phyloP scores from a whole-genome alignment of 2,113 vertebrate species.

The Ellobius talpinus region DNA sequence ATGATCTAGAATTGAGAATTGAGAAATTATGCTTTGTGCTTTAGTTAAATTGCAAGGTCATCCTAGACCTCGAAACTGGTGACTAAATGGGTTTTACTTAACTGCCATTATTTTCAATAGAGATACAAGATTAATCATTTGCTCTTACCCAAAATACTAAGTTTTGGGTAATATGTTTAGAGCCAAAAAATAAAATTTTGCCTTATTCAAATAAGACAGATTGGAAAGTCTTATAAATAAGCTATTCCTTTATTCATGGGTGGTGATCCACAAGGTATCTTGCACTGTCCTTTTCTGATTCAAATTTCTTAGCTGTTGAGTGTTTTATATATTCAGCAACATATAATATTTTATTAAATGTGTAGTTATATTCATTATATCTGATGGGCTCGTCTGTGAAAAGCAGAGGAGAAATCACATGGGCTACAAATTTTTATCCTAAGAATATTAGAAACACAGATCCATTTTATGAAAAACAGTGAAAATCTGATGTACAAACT shows the following conservation, averaged over 20 bases:
- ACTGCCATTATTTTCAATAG: not conserved
- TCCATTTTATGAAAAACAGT: not conserved
- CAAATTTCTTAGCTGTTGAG: not conserved
- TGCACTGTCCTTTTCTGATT: not conserved
- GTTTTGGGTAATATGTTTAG: not conserved
- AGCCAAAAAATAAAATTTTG: not conserved
- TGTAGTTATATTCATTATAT: not conserved
- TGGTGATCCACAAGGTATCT: not conserved
- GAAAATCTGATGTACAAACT: not conserved
- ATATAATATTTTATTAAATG: not conserved
- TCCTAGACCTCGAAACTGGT: not conserved
- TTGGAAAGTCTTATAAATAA: not conserved
- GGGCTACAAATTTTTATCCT: not conserved
- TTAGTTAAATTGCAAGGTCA: not conserved
- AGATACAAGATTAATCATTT: not conserved
- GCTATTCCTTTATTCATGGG: not conserved
- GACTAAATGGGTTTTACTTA: not conserved
- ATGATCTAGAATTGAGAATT: not conserved
- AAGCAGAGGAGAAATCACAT: not conserved
- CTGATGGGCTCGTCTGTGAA: not conserved
- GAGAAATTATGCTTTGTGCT: not conserved
- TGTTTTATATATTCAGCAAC: not conserved
- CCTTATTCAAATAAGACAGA: not conserved
- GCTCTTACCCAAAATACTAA: not conserved
- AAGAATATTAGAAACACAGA: not conserved